These are phyloP conservation scores for Orientallactaga sibirica DNA, from an alignment of 2,797 vertebrate species.

Conservation along the genomic window DNA sequence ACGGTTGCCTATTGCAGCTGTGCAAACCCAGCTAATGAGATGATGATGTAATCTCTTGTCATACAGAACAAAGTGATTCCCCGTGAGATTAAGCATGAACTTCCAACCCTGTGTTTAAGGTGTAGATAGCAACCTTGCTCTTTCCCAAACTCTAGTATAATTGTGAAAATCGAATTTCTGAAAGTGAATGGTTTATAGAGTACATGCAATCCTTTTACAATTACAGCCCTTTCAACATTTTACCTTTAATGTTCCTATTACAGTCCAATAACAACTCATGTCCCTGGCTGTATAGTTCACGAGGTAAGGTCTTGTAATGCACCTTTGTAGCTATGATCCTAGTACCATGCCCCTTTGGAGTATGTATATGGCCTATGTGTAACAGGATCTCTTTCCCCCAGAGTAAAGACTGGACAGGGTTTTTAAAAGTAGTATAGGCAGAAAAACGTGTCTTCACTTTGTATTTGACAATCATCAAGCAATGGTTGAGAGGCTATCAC, in stretches of 20 bases:
- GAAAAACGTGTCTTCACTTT: not conserved
- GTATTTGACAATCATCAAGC: not conserved
- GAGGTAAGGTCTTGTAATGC: not conserved
- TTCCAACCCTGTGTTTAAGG: slow-evolving; percentile 56
- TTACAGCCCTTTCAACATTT: not conserved
- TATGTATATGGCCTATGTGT: not conserved
- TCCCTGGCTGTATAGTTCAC: not conserved
- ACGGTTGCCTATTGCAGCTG: slow-evolving; percentile 68
- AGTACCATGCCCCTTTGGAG: not conserved
- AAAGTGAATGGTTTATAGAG: not conserved
- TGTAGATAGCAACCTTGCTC: not conserved
- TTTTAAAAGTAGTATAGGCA: not conserved
- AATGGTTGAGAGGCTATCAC: not conserved
- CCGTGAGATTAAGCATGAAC: slow-evolving; percentile 46
- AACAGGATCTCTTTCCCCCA: not conserved
- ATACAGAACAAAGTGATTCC: slow-evolving; percentile 59
- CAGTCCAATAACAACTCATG: not conserved
- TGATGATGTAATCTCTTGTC: slow-evolving; percentile 71
- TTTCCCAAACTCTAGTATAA: slow-evolving; percentile 3
- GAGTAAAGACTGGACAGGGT: not conserved
- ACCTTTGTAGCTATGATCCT: not conserved
- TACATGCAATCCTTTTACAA: not conserved
- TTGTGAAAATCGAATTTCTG: slow-evolving; percentile 41
- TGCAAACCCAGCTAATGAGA: slow-evolving; percentile 66
- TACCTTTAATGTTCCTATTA: slow-evolving; percentile 5